Conservation (phyloP, 2,797 vertebrate genomes). For the Adelosebastes latens region DNA sequence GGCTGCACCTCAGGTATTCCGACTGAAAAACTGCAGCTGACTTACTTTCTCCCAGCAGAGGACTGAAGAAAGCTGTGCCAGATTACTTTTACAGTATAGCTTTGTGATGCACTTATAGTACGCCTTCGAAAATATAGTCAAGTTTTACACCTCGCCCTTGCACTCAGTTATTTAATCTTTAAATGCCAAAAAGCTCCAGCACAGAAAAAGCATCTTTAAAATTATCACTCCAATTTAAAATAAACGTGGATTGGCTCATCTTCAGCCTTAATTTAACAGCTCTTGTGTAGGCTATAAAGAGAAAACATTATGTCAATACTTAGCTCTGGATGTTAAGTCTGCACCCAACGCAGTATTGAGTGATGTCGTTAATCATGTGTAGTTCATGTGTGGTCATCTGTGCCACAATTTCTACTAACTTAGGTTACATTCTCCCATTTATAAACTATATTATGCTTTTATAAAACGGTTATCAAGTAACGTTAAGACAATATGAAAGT, state of each 20-base stretch:
- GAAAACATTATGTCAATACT: neutral
- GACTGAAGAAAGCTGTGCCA: constrained; percentile 1
- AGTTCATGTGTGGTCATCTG: neutral
- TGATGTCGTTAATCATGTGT: neutral
- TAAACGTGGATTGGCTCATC: neutral
- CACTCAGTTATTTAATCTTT: neutral
- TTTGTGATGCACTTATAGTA: neutral
- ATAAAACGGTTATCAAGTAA: no score
- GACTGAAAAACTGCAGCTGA: constrained; percentile 7
- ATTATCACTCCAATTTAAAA: neutral
- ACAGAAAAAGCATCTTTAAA: neutral
- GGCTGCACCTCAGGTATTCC: neutral
- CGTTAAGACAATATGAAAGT: no score
- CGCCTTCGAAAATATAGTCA: neutral
- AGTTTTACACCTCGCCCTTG: neutral
- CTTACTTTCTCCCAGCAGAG: constrained; percentile 2
- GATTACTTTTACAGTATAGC: neutral
- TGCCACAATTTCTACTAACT: neutral
- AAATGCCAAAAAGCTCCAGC: neutral
- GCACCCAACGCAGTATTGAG: neutral
- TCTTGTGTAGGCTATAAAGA: neutral
- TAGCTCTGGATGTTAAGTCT: neutral
- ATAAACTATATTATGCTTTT: no score
- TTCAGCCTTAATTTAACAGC: neutral
- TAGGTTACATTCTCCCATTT: no score